Evolutionary conservation across 1,140 invertebrate species (phyloP), one percentile per base, ranked within the genome.

Genomic region (Drusus annulatus): DNA sequence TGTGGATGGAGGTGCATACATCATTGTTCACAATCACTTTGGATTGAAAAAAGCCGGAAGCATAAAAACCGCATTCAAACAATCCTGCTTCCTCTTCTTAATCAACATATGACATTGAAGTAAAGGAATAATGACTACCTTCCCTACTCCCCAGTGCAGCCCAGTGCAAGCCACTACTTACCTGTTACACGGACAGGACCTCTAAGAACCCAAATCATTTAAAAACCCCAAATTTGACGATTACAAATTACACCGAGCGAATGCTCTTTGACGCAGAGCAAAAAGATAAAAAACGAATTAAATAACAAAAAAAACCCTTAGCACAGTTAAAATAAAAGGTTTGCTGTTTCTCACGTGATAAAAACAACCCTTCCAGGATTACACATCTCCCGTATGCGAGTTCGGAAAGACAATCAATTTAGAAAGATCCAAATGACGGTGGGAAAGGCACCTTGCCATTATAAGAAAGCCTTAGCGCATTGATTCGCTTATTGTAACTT

Each of bases 81-180:
- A 83, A 83, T 68, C 79, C 76, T 28, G 56, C 78, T 83, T 78
- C 78, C 76, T 80, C 63, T 83, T 78, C 63, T 28, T 82, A 74
- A 78, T 79, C 81, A 80, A 78, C 81, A 78, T 83, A 82, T 82
- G 78, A 83, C 79, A 83, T 80, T 68, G 65, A 71, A 52, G 74
- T 60, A 31, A 76, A 62, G 52, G 21, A 78, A 78, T 80, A 69
- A 82, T 79, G 63, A 71, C 71, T 76, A 76, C 74, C 58, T 63
- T 76, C 36, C 36, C 36, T 13, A 45, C 36, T 45, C 36, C 58
- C 74, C 19, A 13, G 36, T 23, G 51, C 71, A 75, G 45, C 58
- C 74, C 19, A 13, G 36, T 23, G 51, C 71, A 75, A 19, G 56
- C 74, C 23, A 62, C 58, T 62, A 31, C 60, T 63, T 16, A 25